Conservation (phyloP, 2,888 invertebrate species). For the Yponomeuta cagnagella region DNA sequence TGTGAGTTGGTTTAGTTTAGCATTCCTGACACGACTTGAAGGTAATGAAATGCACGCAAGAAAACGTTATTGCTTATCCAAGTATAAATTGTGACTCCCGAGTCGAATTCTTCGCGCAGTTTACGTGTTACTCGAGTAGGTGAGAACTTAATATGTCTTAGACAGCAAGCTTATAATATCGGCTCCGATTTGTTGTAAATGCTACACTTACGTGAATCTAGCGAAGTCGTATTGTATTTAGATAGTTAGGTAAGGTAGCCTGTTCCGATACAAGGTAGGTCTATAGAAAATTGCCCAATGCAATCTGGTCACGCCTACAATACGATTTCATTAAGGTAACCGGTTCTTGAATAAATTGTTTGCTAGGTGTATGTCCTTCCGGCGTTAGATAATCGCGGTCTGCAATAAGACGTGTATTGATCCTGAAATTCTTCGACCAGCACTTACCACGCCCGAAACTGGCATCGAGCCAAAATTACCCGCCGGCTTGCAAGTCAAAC, state of each 20-base stretch:
- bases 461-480: slow-evolving; percentile 54
- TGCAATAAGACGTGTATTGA: slow-evolving; percentile 24
- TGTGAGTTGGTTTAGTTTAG: too few species aligned
- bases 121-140: not conserved
- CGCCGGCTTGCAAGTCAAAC: slow-evolving; percentile 25
- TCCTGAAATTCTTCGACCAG: slow-evolving; percentile 33
- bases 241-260: too few species aligned
- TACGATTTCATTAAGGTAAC: not conserved
- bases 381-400: not conserved
- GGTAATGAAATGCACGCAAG: not conserved
- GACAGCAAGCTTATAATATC: not conserved
- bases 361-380: not conserved
- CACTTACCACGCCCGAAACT: slow-evolving; percentile 47
- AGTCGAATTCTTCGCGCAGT: not conserved
- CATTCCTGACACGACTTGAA: not conserved
- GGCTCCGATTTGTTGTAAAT: not conserved
- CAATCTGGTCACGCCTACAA: not conserved
- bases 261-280: too few species aligned
- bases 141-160: not conserved
- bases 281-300: not conserved
- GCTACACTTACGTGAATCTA: not conserved
- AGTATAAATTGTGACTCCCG: not conserved
- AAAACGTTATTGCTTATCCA: not conserved
- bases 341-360: not conserved
- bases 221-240: not conserved